phyloP scores from a whole-genome alignment of 1,140 invertebrate species.

The Thaumetopoea pityocampa region DNA sequence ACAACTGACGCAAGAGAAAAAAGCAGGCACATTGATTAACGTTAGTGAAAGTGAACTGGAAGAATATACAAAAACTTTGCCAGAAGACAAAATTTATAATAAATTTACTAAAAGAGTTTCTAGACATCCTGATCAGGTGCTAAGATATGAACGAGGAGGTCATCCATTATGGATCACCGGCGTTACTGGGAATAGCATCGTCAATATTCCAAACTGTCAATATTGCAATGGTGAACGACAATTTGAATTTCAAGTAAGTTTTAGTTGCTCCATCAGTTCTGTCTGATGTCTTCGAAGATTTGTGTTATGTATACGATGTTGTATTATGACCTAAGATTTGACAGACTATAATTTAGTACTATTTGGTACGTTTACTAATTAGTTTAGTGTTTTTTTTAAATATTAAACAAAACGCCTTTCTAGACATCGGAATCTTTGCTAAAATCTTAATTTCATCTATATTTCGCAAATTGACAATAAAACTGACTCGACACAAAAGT shows the following conservation, averaged over 20 bases:
- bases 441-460: no score
- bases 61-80: slow-evolving; percentile 73
- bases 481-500: no score
- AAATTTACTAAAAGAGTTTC: slow-evolving; percentile 81
- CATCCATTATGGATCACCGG: slow-evolving; percentile 88
- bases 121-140: slow-evolving; percentile 84
- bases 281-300: no score
- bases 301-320: no score
- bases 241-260: slow-evolving; percentile 93
- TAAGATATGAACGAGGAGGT: slow-evolving; percentile 88
- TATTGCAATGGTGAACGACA: slow-evolving; percentile 84
- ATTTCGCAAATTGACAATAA: no score
- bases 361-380: no score
- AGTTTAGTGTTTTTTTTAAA: no score
- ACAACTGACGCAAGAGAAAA: slow-evolving; percentile 78
- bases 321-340: no score
- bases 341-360: no score
- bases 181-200: slow-evolving; percentile 53
- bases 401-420: no score
- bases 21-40: slow-evolving; percentile 80
- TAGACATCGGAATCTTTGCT: no score
- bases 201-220: slow-evolving; percentile 82
- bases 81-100: slow-evolving; percentile 85
- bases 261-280: not conserved
- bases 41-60: slow-evolving; percentile 80